A percentile compares a stretch with the other conserved stretches of the same genome.
Evolutionary conservation across 2,113 vertebrate genomes (phyloP).

Genomic region (Canis aureus): DNA sequence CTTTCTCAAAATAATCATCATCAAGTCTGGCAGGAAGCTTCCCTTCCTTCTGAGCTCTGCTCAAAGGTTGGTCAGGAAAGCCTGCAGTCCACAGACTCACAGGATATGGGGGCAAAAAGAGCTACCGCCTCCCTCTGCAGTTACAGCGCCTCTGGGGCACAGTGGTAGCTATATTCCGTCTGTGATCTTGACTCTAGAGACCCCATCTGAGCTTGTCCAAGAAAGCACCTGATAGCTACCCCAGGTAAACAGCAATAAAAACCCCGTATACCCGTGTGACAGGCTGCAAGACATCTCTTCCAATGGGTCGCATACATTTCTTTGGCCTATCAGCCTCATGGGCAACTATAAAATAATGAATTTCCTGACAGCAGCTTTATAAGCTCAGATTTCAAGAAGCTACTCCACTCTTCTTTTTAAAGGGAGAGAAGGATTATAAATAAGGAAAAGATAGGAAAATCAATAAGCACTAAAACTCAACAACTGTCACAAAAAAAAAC

Average conservation of each 20-base stretch:
- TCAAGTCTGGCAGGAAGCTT: not conserved
- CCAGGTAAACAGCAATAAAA: not conserved
- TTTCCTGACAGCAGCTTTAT: not conserved
- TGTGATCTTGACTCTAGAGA: not conserved
- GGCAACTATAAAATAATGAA: not conserved
- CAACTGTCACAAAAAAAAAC: not conserved
- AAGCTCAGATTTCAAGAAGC: not conserved
- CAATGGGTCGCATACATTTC: fast-evolving
- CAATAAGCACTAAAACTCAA: not conserved
- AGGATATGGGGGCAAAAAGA: not conserved
- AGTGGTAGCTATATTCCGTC: not conserved
- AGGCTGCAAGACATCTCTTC: not conserved
- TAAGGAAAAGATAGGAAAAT: constrained; percentile 17
- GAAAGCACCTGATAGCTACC: not conserved
- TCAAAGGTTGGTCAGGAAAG: not conserved
- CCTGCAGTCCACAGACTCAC: not conserved
- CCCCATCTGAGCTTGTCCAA: not conserved
- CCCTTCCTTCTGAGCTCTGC: not conserved
- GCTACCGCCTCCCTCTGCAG: not conserved
- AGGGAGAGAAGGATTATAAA: not conserved
- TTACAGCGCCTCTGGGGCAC: not conserved
- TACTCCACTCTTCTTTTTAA: not conserved
- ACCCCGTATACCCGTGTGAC: fast-evolving
- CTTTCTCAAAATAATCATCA: not conserved
- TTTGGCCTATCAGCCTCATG: not conserved